These are phyloP conservation scores for Hipparchia sbordonii DNA, from an alignment of 2,888 invertebrate species.

Conservation along the genomic window DNA sequence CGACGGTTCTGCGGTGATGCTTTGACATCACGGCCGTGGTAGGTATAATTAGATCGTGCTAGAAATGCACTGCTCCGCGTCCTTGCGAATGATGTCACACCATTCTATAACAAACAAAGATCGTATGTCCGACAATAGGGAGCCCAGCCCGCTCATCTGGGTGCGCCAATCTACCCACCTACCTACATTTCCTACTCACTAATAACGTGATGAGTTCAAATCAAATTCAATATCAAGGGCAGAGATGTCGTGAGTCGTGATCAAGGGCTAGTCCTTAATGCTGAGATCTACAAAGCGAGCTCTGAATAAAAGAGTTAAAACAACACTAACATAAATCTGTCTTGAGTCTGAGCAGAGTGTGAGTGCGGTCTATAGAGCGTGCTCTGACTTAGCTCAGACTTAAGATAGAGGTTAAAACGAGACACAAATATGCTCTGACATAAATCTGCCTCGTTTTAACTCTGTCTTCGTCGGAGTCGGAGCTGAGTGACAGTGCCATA, in stretches of 20 bases:
- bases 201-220: constrained; percentile 38
- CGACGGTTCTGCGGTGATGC: constrained; percentile 38
- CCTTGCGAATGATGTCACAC: constrained; percentile 59
- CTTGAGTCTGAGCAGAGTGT: no score
- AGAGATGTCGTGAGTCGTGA: background rate
- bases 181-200: constrained; percentile 29
- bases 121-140: constrained; percentile 60
- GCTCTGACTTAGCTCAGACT: no score
- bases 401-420: no score
- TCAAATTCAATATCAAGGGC: constrained; percentile 35
- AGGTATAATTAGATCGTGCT: constrained; percentile 50
- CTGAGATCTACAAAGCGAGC: no score
- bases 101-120: constrained; percentile 50
- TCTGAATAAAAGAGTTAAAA: no score
- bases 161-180: constrained; percentile 61
- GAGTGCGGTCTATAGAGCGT: no score
- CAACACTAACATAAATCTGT: no score
- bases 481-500: no score
- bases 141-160: constrained; percentile 59
- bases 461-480: no score
- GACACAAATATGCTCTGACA: no score
- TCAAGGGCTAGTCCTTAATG: background rate
- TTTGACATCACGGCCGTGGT: constrained; percentile 43
- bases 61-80: constrained; percentile 57
- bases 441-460: no score